Conservation (phyloP, 2,113 vertebrate genomes). For the Tragulus kanchil region DNA sequence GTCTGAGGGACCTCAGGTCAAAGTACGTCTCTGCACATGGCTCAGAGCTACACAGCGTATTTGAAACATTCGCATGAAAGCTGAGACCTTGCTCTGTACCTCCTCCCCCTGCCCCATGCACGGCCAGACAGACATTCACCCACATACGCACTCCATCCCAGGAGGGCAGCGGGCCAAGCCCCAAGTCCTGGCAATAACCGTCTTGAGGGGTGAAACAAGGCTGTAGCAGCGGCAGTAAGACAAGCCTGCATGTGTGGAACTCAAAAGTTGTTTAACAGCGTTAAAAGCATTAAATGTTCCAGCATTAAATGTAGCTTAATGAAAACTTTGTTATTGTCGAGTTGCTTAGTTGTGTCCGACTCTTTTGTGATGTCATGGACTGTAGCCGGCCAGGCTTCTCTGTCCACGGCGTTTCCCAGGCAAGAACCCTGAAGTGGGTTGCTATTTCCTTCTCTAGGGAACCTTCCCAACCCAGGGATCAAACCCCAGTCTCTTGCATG, state of each 20-base stretch:
- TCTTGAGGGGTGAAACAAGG: not conserved
- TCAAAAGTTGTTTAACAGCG: not conserved
- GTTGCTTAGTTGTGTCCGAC: not conserved
- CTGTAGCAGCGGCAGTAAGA: not conserved
- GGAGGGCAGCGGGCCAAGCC: not conserved
- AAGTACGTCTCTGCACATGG: not conserved
- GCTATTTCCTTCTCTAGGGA: not conserved
- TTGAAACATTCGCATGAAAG: not conserved
- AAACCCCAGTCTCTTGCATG: rapidly evolving
- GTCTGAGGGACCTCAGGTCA: not conserved
- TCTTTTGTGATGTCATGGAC: not conserved
- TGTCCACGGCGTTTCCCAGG: not conserved
- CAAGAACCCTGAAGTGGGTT: not conserved
- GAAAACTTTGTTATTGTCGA: not conserved
- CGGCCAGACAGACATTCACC: not conserved
- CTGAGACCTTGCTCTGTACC: not conserved
- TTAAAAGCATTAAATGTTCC: not conserved
- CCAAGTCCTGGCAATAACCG: not conserved
- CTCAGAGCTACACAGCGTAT: not conserved
- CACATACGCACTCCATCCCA: too few species aligned
- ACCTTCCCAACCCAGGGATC: not conserved
- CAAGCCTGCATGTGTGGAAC: not conserved
- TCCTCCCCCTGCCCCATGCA: not conserved
- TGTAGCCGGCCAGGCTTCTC: not conserved
- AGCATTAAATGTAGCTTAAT: not conserved